A percentile compares a stretch with the other conserved stretches of the same genome.
phyloP scores from a whole-genome alignment of 2,888 invertebrate species.

The Ormyrus pomaceus region DNA sequence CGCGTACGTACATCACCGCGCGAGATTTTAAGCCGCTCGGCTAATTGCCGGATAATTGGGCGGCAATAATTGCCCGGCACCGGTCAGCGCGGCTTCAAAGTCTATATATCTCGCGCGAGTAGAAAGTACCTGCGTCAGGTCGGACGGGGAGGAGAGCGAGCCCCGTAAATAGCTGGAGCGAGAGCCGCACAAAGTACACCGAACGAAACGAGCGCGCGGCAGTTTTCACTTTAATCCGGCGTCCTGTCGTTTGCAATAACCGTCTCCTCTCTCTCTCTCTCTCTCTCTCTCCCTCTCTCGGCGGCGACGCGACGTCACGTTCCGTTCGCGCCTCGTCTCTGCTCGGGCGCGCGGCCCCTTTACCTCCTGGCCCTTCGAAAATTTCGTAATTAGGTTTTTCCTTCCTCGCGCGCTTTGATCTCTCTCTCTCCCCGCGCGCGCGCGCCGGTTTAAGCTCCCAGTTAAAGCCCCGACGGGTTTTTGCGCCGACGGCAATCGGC shows the following conservation, averaged over 20 bases:
- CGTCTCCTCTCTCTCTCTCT: constrained; percentile 44
- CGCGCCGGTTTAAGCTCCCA: constrained; percentile 9
- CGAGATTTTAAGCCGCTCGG: background rate
- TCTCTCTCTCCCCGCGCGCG: background rate
- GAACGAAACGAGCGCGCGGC: constrained; percentile 44
- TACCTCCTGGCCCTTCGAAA: constrained; percentile 62
- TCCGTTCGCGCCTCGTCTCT: constrained; percentile 72
- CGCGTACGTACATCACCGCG: too few relatives aligned
- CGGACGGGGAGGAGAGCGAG: background rate
- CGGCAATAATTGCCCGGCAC: background rate
- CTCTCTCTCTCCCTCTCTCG: constrained; percentile 62
- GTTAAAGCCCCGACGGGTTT: too few relatives aligned
- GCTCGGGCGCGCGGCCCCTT: constrained; percentile 59
- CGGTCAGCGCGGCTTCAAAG: background rate
- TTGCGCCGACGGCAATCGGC: too few relatives aligned
- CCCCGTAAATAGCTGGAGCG: background rate
- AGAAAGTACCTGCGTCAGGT: constrained; percentile 26
- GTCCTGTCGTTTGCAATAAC: constrained; percentile 72
- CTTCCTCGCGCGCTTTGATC: constrained; percentile 48
- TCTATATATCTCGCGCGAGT: background rate
- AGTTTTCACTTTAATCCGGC: constrained; percentile 71
- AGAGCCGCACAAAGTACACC: constrained; percentile 4
- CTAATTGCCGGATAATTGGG: constrained; percentile 26
- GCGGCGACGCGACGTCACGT: constrained; percentile 66
- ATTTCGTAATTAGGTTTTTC: constrained; percentile 73